A percentile compares a stretch with the other conserved stretches of the same genome.
Conservation (phyloP, 2,888 invertebrate species). For the Prenolepis imparis region DNA sequence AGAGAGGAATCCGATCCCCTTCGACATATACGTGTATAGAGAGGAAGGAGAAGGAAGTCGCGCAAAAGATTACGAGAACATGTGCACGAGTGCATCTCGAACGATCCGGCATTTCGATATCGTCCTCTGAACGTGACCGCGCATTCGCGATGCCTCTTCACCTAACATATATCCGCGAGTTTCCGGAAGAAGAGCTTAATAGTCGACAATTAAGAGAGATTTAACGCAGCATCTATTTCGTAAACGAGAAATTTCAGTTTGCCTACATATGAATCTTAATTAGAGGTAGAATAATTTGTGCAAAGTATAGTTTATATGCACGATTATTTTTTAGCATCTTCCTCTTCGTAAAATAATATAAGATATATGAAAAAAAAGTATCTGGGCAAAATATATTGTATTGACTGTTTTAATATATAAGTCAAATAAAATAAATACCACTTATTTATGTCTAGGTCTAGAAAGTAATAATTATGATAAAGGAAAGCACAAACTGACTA, state of each 20-base stretch:
- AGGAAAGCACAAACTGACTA: not conserved
- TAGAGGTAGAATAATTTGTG: not conserved
- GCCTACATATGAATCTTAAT: not conserved
- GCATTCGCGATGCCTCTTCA: conserved; percentile 27
- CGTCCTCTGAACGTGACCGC: conserved; percentile 73
- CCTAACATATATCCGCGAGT: conserved; percentile 6
- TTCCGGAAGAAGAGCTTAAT: conserved; percentile 15
- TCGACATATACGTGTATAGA: conserved; percentile 25
- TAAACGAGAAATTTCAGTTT: conserved; percentile 8
- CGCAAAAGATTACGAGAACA: conserved; percentile 71
- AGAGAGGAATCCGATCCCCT: conserved; percentile 55
- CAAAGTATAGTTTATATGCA: not conserved
- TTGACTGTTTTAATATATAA: not conserved
- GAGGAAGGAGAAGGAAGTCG: conserved; percentile 66
- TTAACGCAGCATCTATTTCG: not conserved
- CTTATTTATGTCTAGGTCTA: not conserved
- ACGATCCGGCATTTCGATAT: conserved; percentile 76
- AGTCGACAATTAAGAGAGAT: conserved; percentile 37
- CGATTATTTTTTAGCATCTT: not conserved
- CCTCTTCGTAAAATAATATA: not conserved
- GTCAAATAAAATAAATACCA: not conserved
- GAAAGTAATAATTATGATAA: not conserved
- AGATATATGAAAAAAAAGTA: not conserved
- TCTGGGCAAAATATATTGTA: not conserved
- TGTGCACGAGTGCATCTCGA: conserved; percentile 75